Base-by-base conservation (phyloP, 1,140 invertebrate genomes). In the Epicauta chinensis region DNA sequence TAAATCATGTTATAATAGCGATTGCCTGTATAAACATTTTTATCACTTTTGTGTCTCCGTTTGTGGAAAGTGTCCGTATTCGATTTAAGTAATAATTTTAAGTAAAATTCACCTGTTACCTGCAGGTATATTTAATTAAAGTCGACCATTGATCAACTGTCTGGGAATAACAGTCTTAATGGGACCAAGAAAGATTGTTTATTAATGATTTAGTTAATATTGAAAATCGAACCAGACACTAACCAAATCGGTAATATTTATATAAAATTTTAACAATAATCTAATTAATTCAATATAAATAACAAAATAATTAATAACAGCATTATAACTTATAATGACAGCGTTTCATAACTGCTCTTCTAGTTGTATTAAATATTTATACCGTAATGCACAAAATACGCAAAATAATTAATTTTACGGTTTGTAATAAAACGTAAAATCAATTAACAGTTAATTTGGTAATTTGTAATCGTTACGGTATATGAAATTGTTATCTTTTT, bases 181-280 rank as follows among this genome's bases (percentile, higher is more conserved):
- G 44, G 34, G 38, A 54, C 38, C 42, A 53, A 45, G 43, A 42
- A 29, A 53, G 48, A 35, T 50, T 53, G 30, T 40, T 34, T 34
- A 53, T 23, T 23, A 41, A 16, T 46, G 14, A 42, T 30, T 30
- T 39, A 51, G 43, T 29, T 17, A 47, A 34, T 51, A 55, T 47
- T 34, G 6, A 34, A n/a, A 34, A 37, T 51, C 46, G 23, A 23
- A 23, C 35, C 46, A 52, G 56, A 63, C 59, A 59, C 56, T 57
- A 45, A 45, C 60, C 54, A 61, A 59, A 56, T 44, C 61, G 55
- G 55, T 53, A 62, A 65, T 62, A 64, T 64, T 66, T 61, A 66
- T 66, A 66, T 66, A 66, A 65, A 67, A 63, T 57, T 62, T 62
- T 62, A 65, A 65, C 63, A 66, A 66, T 62, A 62, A 67, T 67